Base-by-base conservation (phyloP, 2,888 invertebrate species). In the Drosophila cognata region DNA sequence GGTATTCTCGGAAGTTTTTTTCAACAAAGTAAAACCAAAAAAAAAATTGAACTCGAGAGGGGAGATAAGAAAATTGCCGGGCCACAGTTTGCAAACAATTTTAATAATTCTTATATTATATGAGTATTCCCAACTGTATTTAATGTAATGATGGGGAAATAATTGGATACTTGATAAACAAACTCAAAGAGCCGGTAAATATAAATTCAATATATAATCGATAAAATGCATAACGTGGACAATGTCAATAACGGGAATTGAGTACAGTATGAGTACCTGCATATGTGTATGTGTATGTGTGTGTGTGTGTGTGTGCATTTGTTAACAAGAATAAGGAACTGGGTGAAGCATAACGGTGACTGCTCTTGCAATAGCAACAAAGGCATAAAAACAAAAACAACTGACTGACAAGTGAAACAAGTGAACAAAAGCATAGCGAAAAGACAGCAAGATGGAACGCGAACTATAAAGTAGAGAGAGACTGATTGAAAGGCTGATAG, bases 161-260 rank as follows among this genome's bases (percentile, higher is more conserved):
- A 64, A 55, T 55, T 60, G 64, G 71, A 62, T 31, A 33, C 3
- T 55, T 55, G 64, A 64, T 69, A 51, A 53, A 50, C 18, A n/a
- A 31, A 53, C 6, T 31, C 28, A 67, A 56, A 51, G 43, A 58
- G 52, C 48, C 55, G 67, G 74, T 63, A 71, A 79, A 79, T 68
- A 65, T 52, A 71, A 74, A 56, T 60, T 33, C 56, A 52, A 68
- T 79, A 74, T 68, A 67, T 66, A 83, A 82, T 83, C 82, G 69
- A 82, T 82, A 81, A 77, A 77, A 58, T 72, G 67, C 71, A 78
- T 78, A 87, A 77, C 64, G 52, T 29, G 53, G 61, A 36, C 61
- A 77, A 74, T 74, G 80, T 74, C 77, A 72, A 77, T 72, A 79
- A 59, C 69, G 35, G 60, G 16, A 68, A 69, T 60, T 43, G 53